These are phyloP conservation scores for Mormyrus hasselquistii DNA, from an alignment of 2,797 vertebrate species.

Conservation along the genomic window DNA sequence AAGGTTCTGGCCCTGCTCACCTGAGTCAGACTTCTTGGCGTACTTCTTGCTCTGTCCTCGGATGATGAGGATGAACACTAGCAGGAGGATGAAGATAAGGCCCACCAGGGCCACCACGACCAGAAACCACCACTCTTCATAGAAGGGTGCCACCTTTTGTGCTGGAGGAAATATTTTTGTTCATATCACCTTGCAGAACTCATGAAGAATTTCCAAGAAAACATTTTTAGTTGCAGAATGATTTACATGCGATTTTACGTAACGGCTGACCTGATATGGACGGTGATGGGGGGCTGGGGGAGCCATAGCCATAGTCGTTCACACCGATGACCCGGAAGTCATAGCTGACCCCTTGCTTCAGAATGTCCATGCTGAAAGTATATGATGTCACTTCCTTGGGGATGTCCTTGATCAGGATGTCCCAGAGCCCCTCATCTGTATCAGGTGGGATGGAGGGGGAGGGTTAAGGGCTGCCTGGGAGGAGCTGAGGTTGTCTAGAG, in stretches of 20 bases:
- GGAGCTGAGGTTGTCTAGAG: not conserved
- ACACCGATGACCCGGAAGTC: constrained; percentile 94
- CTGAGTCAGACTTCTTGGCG: constrained; percentile 85
- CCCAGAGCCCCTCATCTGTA: constrained; percentile 93
- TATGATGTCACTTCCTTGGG: constrained; percentile 94
- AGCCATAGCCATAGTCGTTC: constrained; percentile 90
- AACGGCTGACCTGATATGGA: constrained; percentile 79
- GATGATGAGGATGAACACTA: constrained; percentile 95
- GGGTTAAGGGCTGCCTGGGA: not conserved
- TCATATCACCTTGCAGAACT: not conserved
- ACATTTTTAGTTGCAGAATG: not conserved
- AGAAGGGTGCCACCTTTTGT: constrained; percentile 91
- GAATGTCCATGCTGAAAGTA: constrained; percentile 90
- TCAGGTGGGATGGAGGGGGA: not conserved
- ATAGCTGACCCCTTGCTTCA: constrained; percentile 91
- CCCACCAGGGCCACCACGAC: constrained; percentile 94
- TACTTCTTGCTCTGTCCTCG: constrained; percentile 97
- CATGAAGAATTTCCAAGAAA: not conserved
- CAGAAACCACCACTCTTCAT: constrained; percentile 98
- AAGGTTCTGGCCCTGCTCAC: constrained; percentile 52
- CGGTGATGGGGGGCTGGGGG: constrained; percentile 86
- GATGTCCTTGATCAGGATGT: constrained; percentile 96
- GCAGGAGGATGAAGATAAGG: constrained; percentile 94
- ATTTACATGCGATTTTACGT: not conserved
- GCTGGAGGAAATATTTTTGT: constrained; percentile 54